Conservation (phyloP, 1,140 invertebrate species). For the Hycleus cichorii region DNA sequence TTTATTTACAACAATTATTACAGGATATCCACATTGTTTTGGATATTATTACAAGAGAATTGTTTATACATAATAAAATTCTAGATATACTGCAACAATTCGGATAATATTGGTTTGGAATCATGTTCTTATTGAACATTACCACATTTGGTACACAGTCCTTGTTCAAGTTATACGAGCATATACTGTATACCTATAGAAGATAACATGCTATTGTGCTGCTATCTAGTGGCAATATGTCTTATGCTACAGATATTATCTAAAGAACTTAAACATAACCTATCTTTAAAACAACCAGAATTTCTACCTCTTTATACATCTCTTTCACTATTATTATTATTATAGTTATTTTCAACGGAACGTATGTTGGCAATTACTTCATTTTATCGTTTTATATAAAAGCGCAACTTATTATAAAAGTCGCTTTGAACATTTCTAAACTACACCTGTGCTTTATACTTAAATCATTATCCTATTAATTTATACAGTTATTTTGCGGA, state of each 20-base stretch:
- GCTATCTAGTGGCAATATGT: slow-evolving; percentile 38
- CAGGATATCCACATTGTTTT: too few relatives aligned
- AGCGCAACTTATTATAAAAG: not conserved
- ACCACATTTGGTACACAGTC: slow-evolving; percentile 20
- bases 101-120: too few relatives aligned
- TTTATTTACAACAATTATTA: not conserved
- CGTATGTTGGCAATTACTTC: slow-evolving; percentile 5
- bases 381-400: slow-evolving; percentile 2
- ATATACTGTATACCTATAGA: slow-evolving; percentile 24
- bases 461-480: too few relatives aligned
- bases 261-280: slow-evolving; percentile 34
- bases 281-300: slow-evolving; percentile 19
- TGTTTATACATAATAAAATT: too few relatives aligned
- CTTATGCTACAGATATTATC: slow-evolving; percentile 34
- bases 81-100: too few relatives aligned
- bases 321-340: slow-evolving; percentile 9
- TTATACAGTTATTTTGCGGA: too few relatives aligned
- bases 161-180: slow-evolving; percentile 20
- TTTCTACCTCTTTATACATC: slow-evolving; percentile 22
- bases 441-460: too few relatives aligned
- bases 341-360: too few relatives aligned
- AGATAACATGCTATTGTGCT: slow-evolving; percentile 37
- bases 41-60: too few relatives aligned
- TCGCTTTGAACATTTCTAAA: too few relatives aligned
- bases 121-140: too few relatives aligned